Evolutionary conservation across 2,113 vertebrate genomes (phyloP).

Genomic region (Pyrgilauda ruficollis): DNA sequence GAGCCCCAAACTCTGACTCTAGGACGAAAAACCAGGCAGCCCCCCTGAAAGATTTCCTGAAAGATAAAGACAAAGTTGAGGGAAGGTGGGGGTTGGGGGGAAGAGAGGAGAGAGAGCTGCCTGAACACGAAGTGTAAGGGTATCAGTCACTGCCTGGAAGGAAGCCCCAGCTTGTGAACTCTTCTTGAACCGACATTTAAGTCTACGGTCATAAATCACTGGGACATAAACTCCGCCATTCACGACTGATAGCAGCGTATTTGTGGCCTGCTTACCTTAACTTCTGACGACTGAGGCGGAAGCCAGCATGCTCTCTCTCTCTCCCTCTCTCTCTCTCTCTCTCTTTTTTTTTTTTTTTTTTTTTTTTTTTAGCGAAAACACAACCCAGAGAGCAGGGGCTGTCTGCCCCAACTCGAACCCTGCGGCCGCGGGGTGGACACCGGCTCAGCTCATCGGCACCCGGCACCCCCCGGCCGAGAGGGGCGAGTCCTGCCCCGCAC

Average conservation of each 20-base stretch:
- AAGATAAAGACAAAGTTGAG: slow-evolving; percentile 55
- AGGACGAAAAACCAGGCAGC: not conserved
- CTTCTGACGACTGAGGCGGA: slow-evolving; percentile 91
- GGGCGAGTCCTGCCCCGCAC: slow-evolving; percentile 17
- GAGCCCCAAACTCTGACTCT: slow-evolving; percentile 38
- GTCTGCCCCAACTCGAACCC: slow-evolving; percentile 66
- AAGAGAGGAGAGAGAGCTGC: slow-evolving; percentile 61
- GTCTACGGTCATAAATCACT: slow-evolving; percentile 99
- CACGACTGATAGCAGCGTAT: slow-evolving; percentile 88
- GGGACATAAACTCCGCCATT: slow-evolving; percentile 95
- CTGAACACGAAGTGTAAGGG: slow-evolving; percentile 83
- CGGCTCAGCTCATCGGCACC: slow-evolving; percentile 64
- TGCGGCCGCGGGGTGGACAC: slow-evolving; percentile 62
- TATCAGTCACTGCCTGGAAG: slow-evolving; percentile 88
- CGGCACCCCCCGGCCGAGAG: slow-evolving; percentile 37
- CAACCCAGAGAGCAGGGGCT: slow-evolving; percentile 78
- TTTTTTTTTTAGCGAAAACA: too few relatives aligned
- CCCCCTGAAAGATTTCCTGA: slow-evolving; percentile 52
- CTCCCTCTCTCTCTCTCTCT: too few relatives aligned
- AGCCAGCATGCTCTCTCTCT: slow-evolving; percentile 74
- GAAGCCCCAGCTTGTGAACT: slow-evolving; percentile 96
- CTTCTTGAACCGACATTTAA: slow-evolving; percentile 99
- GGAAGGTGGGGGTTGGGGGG: not conserved
- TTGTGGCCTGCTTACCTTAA: slow-evolving; percentile 97
- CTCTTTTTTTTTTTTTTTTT: not conserved